phyloP scores from a whole-genome alignment of 1,140 invertebrate genomes.

The Atta colombica region DNA sequence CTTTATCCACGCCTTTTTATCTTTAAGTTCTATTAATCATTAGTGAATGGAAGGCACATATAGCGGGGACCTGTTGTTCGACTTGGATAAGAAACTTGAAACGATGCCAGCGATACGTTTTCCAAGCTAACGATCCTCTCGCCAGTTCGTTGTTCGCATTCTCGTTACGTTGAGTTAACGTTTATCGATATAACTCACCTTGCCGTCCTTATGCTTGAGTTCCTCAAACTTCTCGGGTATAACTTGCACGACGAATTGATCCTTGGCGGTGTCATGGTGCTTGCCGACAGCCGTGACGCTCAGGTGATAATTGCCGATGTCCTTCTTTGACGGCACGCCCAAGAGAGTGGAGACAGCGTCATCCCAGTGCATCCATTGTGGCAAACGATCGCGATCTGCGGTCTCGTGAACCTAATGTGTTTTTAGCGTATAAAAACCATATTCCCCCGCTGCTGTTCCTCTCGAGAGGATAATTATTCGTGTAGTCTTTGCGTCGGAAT shows the following conservation, averaged over 20 bases:
- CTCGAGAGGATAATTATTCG: not conserved
- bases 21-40: constrained; percentile 42
- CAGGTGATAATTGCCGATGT: constrained; percentile 87
- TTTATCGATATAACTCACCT: constrained; percentile 73
- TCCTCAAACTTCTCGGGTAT: constrained; percentile 81
- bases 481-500: not conserved
- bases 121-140: constrained; percentile 62
- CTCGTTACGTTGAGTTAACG: constrained; percentile 21
- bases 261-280: constrained; percentile 83
- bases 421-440: not conserved
- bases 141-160: constrained; percentile 10
- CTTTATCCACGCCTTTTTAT: not conserved
- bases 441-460: not conserved
- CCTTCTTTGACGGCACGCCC: constrained; percentile 88
- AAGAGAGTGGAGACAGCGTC: constrained; percentile 84
- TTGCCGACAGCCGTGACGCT: constrained; percentile 85
- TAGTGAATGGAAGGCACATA: constrained; percentile 20
- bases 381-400: constrained; percentile 65
- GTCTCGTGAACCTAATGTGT: constrained; percentile 71
- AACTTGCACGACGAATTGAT: constrained; percentile 88
- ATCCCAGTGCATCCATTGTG: constrained; percentile 83
- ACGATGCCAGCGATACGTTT: constrained; percentile 63
- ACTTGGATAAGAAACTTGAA: constrained; percentile 66
- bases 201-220: constrained; percentile 80
- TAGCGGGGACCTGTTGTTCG: constrained; percentile 68